Conservation (phyloP, 2,888 invertebrate species). For the Drosophila formosana region DNA sequence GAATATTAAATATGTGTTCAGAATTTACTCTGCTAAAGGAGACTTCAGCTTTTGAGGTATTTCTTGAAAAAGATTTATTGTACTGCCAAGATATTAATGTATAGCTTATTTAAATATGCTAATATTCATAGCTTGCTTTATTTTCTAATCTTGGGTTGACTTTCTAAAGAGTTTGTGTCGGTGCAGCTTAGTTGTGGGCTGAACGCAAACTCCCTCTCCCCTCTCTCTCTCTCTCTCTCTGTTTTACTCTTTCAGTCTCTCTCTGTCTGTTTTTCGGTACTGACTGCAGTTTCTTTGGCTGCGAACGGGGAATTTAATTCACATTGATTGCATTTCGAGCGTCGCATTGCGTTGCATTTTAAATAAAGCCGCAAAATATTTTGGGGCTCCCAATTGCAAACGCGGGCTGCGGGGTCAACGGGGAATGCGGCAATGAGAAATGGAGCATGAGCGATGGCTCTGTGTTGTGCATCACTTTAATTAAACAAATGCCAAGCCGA, state of each 20-base stretch:
- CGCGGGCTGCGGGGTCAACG: not conserved
- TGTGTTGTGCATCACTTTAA: conserved; percentile 69
- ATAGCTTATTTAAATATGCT: no score
- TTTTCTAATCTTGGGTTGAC: not conserved
- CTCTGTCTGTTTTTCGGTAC: conserved; percentile 19
- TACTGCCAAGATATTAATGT: no score
- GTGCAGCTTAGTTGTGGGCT: no score
- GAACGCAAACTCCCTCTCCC: no score
- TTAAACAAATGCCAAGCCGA: conserved; percentile 73
- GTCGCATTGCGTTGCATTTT: conserved; percentile 80
- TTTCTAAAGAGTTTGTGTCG: not conserved
- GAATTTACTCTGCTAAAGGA: no score
- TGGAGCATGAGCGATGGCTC: conserved; percentile 1
- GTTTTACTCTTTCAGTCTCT: not conserved
- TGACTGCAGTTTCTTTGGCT: conserved; percentile 58
- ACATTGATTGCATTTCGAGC: conserved; percentile 78
- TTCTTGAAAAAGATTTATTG: no score
- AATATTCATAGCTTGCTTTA: no score
- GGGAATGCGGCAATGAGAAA: not conserved
- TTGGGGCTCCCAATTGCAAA: conserved; percentile 52
- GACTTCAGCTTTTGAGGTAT: no score
- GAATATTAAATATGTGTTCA: no score
- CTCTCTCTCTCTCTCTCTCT: not conserved
- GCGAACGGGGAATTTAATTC: conserved; percentile 74
- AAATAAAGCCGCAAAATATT: conserved; percentile 77